These are phyloP conservation scores for Pyrocephalus nanus DNA, from an alignment of 2,797 vertebrate species.

Conservation along the genomic window DNA sequence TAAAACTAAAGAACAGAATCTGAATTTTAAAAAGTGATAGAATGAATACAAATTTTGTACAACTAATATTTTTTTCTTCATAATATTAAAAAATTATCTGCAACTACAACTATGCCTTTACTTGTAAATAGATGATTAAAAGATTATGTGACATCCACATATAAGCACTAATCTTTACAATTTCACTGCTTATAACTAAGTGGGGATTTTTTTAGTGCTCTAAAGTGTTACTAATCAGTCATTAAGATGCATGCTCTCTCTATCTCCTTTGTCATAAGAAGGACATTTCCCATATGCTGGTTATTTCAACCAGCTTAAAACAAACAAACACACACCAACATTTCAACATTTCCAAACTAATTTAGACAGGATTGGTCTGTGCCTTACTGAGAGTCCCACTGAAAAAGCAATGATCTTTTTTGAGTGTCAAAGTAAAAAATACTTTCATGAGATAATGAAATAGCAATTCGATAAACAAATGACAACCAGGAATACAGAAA, in stretches of 20 bases:
- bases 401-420: not conserved
- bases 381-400: fast-evolving
- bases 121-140: not conserved
- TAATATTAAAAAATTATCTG: not conserved
- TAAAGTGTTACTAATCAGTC: not conserved
- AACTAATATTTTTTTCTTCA: not conserved
- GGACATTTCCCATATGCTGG: not conserved
- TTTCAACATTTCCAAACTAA: not conserved
- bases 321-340: not conserved
- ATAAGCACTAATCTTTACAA: not conserved
- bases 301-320: conserved; percentile 1
- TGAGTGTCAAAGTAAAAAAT: not conserved
- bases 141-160: not conserved
- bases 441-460: not conserved
- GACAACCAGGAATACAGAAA: not conserved
- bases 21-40: not conserved
- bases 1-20: not conserved
- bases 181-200: not conserved
- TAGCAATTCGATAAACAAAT: not conserved
- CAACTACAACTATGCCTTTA: not conserved
- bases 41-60: not conserved
- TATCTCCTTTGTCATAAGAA: not conserved
- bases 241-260: not conserved
- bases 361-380: not conserved
- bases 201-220: not conserved